phyloP scores from a whole-genome alignment of 1,140 invertebrate species.

The Listronotus oregonensis region DNA sequence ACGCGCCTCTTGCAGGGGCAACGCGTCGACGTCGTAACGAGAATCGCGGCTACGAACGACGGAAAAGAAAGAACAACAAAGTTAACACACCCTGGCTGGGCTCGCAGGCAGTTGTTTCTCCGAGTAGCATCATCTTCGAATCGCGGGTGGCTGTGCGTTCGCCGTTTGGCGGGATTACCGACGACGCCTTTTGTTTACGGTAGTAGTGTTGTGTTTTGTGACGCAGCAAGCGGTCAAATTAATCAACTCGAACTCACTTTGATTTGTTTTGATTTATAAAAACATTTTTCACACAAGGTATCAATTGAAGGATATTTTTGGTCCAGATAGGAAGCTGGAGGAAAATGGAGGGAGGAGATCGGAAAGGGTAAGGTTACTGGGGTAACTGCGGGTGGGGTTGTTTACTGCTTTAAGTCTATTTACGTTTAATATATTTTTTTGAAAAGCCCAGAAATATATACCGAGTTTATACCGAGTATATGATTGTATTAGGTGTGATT shows the following conservation, averaged over 20 bases:
- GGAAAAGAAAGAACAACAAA: slow-evolving; percentile 29
- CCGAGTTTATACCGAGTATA: too few species aligned
- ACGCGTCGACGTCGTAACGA: slow-evolving; percentile 7
- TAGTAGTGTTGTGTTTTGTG: slow-evolving; percentile 17
- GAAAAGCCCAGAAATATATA: too few species aligned
- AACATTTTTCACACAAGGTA: neutral
- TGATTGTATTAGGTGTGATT: too few species aligned
- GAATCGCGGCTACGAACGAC: slow-evolving; percentile 18
- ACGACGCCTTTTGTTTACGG: slow-evolving; percentile 15
- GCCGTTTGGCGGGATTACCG: slow-evolving; percentile 12
- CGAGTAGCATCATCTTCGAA: slow-evolving; percentile 5
- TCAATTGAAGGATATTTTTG: too few species aligned
- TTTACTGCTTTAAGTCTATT: neutral
- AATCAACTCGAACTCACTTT: slow-evolving; percentile 3
- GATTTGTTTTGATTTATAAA: slow-evolving; percentile 6
- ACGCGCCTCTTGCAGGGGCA: slow-evolving; percentile 12
- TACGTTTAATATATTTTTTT: too few species aligned
- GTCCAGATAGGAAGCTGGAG: too few species aligned
- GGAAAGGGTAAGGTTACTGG: slow-evolving; percentile 9
- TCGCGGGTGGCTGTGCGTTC: slow-evolving; percentile 1
- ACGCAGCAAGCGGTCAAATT: slow-evolving; percentile 12
- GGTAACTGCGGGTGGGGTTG: slow-evolving; percentile 8
- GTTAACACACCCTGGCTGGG: slow-evolving; percentile 24
- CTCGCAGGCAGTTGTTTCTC: slow-evolving; percentile 11
- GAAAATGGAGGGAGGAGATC: slow-evolving; percentile 14